Evolutionary conservation across 2,797 vertebrate genomes (phyloP), one percentile per base, ranked within the genome.

Genomic region (Paguma larvata): DNA sequence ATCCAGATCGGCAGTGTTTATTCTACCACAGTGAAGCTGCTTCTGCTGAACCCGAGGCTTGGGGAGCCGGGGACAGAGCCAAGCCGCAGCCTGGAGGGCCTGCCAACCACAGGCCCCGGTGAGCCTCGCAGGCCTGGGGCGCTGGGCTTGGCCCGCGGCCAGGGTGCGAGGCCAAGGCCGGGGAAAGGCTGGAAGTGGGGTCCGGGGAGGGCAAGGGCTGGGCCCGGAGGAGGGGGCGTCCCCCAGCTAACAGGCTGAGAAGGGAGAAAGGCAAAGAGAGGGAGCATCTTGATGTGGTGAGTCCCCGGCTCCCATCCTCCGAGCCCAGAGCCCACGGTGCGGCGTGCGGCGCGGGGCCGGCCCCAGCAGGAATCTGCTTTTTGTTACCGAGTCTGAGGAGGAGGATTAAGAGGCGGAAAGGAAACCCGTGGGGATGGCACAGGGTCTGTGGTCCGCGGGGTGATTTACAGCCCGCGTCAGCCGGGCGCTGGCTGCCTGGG

Each of bases 291-390:
- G 94, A 95, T 84, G 97, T 94, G 97, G 95, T 72, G 44, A 87
- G 85, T 25, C 89, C 89, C 68, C 6, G 78, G 79, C 94, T 95
- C 85, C 23, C 59, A 46, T 68, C 85, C 96, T 48, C 72, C 6
- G 6, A 53, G 97, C 87, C 88, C 85, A 3, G 38, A 38, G 38
- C 38, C 38, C 38, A 38, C 38, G 38, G n/a, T n/a, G n/a, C 70
- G 32, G n/a, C n/a, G 88, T 67, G 16, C 85, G 21, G 84, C 30
- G 80, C 75, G 1, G 0, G 83, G 78, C 92, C 48, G 93, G 96
- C 97, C 97, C 97, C 75, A 48, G 86, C 92, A 86, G 65, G 79
- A 93, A 88, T 96, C 96, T 97, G 63, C 97, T 98, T 98, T 95
- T 46, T 96, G 86, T 94, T 98, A 98, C 75, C 0, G 59, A 78